Base-by-base conservation (phyloP, 2,113 vertebrate genomes). In the Anthoscopus minutus region DNA sequence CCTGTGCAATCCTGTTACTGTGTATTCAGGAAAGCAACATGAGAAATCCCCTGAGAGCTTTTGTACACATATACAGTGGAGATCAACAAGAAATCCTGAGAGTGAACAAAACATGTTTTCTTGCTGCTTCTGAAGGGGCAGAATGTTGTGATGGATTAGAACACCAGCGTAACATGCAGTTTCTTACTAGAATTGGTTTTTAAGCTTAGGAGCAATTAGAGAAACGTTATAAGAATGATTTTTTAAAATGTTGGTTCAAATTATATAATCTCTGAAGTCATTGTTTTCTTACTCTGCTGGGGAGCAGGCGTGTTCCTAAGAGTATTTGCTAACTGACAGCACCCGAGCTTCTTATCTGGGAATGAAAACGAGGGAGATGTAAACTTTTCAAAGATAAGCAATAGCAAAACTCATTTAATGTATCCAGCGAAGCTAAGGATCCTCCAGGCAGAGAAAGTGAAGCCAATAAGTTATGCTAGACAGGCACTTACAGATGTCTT, bases 391-490 rank as follows among this genome's bases (percentile, higher is more conserved):
- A 76, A 96, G 92, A 96, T 84, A 94, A 96, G 96, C 54, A 86
- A 70, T 2, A 73, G 90, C 86, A 86, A 74, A 93, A 79, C 69
- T 81, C 1, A 4, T 61, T 81, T 58, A 89, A 93, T 51, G 40
- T 28, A 92, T 60, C 86, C 93, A 96, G 86, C 2, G 5, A 87
- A 87, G 88, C 94, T 92, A 83, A 88, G 54, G 56, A 94, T 91
- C 65, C 95, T 92, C 62, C 25, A 80, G 93, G 85, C 66, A 78
- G 91, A 78, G 83, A 96, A 96, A 95, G 92, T 88, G 94, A 94
- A 96, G 94, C 92, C 94, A 96, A 65, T 95, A 89, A 97, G 88
- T 96, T 97, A 97, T 95, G 96, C 92, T 81, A 96, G 93, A 94
- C 94, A 96, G 88, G 92, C 96, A 95, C 91, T 97, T 96, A 93